These are phyloP conservation scores for Pseudochirops cupreus DNA, from an alignment of 2,797 vertebrate species.

Conservation along the genomic window DNA sequence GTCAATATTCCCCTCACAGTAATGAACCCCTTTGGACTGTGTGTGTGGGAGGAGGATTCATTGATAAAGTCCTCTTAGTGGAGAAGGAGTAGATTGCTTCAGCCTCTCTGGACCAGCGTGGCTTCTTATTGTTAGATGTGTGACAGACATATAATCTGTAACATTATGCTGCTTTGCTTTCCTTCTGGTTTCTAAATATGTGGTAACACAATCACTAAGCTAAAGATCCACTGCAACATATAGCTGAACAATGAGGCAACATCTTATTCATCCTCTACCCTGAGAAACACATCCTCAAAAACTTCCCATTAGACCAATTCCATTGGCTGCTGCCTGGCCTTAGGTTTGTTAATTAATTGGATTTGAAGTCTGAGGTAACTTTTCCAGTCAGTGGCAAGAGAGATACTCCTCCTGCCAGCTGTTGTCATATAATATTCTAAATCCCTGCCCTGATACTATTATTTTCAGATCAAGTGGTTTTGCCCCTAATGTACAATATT, in stretches of 20 bases:
- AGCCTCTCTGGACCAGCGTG: background rate
- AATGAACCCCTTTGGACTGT: background rate
- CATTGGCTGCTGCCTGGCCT: constrained; percentile 71
- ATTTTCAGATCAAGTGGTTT: constrained; percentile 77
- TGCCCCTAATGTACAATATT: constrained; percentile 72
- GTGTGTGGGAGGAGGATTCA: background rate
- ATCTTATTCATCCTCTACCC: constrained; percentile 64
- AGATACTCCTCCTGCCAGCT: constrained; percentile 63
- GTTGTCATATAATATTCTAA: constrained; percentile 75
- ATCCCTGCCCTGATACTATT: constrained; percentile 76
- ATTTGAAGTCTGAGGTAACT: constrained; percentile 71
- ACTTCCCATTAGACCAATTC: constrained; percentile 58
- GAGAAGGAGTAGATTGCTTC: background rate
- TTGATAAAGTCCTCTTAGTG: background rate
- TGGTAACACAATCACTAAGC: background rate
- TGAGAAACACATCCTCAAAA: constrained; percentile 68
- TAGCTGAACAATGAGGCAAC: constrained; percentile 72
- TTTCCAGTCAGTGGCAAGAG: constrained; percentile 70
- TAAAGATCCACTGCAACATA: constrained; percentile 63
- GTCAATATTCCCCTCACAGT: background rate
- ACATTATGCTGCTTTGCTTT: background rate
- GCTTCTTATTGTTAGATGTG: background rate
- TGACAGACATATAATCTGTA: background rate
- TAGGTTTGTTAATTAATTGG: constrained; percentile 30
- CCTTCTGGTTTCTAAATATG: background rate